Percentiles rank a stretch among this genome's conserved stretches.
Evolutionary conservation across 2,113 vertebrate species (phyloP).

Genomic region (Cacatua alba): DNA sequence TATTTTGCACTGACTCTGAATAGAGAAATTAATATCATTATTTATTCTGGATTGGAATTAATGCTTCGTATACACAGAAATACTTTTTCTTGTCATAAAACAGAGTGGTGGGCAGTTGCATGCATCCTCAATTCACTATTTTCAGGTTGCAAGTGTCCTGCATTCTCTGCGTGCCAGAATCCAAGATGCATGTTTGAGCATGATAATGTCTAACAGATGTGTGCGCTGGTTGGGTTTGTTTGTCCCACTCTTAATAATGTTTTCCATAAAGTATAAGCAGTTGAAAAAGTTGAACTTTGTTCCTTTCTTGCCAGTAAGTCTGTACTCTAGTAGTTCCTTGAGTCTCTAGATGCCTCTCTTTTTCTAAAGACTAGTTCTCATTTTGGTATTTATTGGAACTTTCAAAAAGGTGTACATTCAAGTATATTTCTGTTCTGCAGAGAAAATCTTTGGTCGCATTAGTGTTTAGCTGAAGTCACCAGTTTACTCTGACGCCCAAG

Average conservation of each 20-base stretch:
- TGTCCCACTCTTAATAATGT: neutral
- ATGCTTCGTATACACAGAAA: neutral
- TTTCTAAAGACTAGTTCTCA: neutral
- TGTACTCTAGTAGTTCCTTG: neutral
- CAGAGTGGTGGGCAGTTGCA: neutral
- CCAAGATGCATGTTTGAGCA: neutral
- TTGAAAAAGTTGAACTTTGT: neutral
- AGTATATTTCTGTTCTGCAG: neutral
- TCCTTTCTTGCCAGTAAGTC: neutral
- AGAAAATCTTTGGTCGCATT: rapidly evolving
- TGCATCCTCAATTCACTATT: neutral
- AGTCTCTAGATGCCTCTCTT: neutral
- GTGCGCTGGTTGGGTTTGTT: neutral
- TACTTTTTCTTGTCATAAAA: neutral
- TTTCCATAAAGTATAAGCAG: neutral
- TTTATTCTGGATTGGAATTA: neutral
- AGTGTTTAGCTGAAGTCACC: neutral
- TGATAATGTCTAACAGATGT: neutral
- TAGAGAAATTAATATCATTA: neutral
- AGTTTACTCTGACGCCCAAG: neutral
- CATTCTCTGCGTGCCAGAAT: neutral
- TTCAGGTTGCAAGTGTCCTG: neutral
- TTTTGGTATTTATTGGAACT: neutral
- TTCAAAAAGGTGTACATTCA: neutral
- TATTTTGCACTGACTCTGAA: neutral